Conservation (phyloP, 2,888 invertebrate species). For the Litoditis marina region DNA sequence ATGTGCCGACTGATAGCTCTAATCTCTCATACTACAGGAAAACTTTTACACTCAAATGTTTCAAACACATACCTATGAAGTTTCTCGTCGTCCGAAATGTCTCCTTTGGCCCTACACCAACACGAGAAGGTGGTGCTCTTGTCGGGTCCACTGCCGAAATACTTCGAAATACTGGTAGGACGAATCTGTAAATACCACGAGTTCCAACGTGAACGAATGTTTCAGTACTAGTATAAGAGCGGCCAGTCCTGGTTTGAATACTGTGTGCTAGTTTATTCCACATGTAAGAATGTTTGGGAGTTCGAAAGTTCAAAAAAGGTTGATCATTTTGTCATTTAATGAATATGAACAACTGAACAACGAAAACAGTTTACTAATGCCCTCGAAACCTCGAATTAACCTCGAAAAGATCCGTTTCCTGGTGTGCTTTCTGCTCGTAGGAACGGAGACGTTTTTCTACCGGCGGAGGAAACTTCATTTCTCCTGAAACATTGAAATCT, state of each 20-base stretch:
- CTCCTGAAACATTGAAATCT: no score
- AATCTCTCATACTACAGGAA: not conserved
- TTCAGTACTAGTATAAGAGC: no score
- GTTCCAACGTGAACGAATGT: no score
- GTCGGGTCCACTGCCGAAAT: constrained; percentile 29
- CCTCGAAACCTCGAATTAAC: no score
- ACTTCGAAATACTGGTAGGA: constrained; percentile 31
- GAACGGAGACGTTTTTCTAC: constrained; percentile 18
- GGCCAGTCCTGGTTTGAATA: not conserved
- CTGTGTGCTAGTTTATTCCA: not conserved
- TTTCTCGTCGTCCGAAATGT: constrained; percentile 25
- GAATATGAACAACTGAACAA: not conserved
- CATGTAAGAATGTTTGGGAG: no score
- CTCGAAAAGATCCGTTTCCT: constrained; percentile 34
- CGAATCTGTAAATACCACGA: constrained; percentile 21
- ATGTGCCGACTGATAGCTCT: not conserved
- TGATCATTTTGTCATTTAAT: not conserved
- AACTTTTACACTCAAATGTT: no score
- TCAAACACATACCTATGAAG: constrained; percentile 27
- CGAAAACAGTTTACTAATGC: no score
- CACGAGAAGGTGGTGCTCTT: constrained; percentile 18
- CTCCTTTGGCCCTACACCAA: constrained; percentile 37
- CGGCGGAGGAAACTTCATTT: constrained; percentile 20
- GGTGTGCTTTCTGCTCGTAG: constrained; percentile 25
- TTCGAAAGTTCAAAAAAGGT: not conserved